Percentiles rank a stretch among this genome's conserved stretches.
Evolutionary conservation across 2,797 vertebrate genomes (phyloP).

Genomic region (Pachyuromys duprasi): DNA sequence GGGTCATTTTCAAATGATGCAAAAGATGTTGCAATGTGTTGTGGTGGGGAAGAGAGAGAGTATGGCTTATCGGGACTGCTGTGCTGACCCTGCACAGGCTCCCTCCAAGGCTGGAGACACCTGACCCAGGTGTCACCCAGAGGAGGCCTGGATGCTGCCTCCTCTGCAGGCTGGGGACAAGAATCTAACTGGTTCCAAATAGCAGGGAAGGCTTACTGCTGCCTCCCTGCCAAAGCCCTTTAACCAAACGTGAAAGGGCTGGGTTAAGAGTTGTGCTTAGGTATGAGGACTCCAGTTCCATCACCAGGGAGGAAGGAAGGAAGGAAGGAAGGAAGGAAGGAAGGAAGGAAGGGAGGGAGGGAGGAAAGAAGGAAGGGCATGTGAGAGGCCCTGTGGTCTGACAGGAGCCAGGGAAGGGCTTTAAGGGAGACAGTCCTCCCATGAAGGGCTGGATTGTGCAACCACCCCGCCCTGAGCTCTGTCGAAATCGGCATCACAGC

Average conservation of each 20-base stretch:
- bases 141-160: background rate
- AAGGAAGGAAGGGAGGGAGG: too few relatives aligned
- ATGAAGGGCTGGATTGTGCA: constrained; percentile 33
- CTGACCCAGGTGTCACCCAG: too few relatives aligned
- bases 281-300: background rate
- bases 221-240: background rate
- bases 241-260: background rate
- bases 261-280: background rate
- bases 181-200: background rate
- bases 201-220: background rate
- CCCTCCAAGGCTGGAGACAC: background rate
- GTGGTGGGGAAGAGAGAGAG: background rate
- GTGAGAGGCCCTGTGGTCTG: background rate
- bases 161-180: background rate
- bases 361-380: too few relatives aligned
- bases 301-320: background rate
- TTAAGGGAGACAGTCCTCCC: background rate
- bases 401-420: background rate
- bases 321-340: background rate
- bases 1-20: constrained; percentile 40
- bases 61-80: background rate
- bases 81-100: background rate
- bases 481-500: constrained; percentile 49
- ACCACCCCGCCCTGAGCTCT: constrained; percentile 49
- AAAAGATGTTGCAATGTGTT: background rate